Evolutionary conservation across 2,888 invertebrate species (phyloP).

Genomic region (Zaprionus bogoriensis): DNA sequence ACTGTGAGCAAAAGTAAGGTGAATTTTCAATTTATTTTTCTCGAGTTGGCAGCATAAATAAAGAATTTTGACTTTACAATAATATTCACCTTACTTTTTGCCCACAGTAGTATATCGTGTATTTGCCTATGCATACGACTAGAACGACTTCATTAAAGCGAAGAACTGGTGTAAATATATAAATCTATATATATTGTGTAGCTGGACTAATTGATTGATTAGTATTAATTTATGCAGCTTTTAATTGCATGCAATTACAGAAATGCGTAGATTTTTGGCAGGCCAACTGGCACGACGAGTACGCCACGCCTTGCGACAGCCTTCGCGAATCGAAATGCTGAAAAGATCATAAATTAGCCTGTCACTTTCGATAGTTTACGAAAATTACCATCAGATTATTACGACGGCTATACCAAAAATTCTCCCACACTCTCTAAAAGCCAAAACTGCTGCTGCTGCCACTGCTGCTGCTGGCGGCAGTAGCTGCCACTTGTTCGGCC

Average conservation of each 20-base stretch:
- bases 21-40: too few species aligned
- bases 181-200: neutral
- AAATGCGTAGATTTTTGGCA: neutral
- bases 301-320: neutral
- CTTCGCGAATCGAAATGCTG: slow-evolving; percentile 12
- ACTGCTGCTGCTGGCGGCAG: slow-evolving; percentile 34
- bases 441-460: slow-evolving; percentile 1
- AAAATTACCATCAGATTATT: slow-evolving; percentile 68
- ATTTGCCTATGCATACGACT: too few species aligned
- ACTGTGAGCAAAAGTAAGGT: too few species aligned
- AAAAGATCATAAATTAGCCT: slow-evolving; percentile 52
- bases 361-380: slow-evolving; percentile 68
- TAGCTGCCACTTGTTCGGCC: slow-evolving; percentile 60
- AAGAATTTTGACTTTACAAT: too few species aligned
- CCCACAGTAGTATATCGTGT: too few species aligned
- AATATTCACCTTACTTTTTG: too few species aligned
- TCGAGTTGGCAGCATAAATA: too few species aligned
- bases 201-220: neutral
- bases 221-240: neutral
- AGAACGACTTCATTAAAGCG: too few species aligned
- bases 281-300: neutral
- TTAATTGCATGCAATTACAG: neutral
- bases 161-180: neutral
- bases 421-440: slow-evolving; percentile 71
- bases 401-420: slow-evolving; percentile 39